Conservation (phyloP, 2,888 invertebrate genomes). For the Leucophora obtusa region DNA sequence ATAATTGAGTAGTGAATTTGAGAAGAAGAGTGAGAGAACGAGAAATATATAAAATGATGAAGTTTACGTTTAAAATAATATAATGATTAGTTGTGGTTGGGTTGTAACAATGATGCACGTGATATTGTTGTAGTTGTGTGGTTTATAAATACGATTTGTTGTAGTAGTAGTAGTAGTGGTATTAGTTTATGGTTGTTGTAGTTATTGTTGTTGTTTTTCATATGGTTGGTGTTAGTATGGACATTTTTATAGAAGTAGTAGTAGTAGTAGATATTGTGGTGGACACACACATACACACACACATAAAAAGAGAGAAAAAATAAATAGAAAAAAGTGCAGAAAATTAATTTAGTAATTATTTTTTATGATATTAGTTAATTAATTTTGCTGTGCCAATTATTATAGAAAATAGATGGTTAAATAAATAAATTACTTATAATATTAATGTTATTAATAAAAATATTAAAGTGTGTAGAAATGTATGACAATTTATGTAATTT, state of each 20-base stretch:
- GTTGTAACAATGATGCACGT: conserved; percentile 42
- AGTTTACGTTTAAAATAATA: not conserved
- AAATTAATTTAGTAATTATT: conserved; percentile 27
- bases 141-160: conserved; percentile 41
- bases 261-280: conserved; percentile 28
- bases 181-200: conserved; percentile 54
- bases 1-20: not conserved
- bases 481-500: no score
- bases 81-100: conserved; percentile 10
- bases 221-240: conserved; percentile 35
- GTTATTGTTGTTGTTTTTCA: conserved; percentile 32
- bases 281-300: conserved; percentile 29
- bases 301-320: conserved; percentile 38
- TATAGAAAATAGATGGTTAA: not conserved
- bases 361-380: not conserved
- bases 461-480: no score
- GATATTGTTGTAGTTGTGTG: conserved; percentile 32
- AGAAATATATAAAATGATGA: not conserved
- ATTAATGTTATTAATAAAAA: no score
- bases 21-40: not conserved
- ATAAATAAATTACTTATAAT: not conserved
- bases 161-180: conserved; percentile 56
- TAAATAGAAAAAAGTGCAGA: conserved; percentile 46
- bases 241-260: conserved; percentile 12
- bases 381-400: conserved; percentile 5